A percentile compares a stretch with the other conserved stretches of the same genome.
Conservation (phyloP, 2,888 invertebrate genomes). For the Stratiomys singularior region DNA sequence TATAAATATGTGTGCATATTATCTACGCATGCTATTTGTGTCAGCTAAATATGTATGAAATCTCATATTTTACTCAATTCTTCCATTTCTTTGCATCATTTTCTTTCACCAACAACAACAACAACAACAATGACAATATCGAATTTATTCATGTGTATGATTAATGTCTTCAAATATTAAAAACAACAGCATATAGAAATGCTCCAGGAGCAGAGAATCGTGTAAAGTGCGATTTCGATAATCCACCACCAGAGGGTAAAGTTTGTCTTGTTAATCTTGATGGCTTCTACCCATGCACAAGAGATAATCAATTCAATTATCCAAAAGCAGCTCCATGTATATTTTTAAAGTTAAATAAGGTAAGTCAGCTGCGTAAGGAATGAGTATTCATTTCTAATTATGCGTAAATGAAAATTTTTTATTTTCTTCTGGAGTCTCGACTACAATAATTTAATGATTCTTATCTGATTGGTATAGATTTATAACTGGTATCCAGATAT, state of each 20-base stretch:
- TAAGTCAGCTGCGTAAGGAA: constrained; percentile 61
- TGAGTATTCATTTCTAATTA: background rate
- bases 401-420: background rate
- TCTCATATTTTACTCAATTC: background rate
- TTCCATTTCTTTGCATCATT: background rate
- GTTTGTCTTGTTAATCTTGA: constrained; percentile 84
- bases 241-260: constrained; percentile 72
- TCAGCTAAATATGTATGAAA: background rate
- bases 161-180: background rate
- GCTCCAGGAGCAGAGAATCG: constrained; percentile 63
- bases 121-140: background rate
- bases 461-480: constrained; percentile 71
- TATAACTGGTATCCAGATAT: constrained; percentile 82
- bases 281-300: constrained; percentile 80
- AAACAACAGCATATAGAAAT: constrained; percentile 45
- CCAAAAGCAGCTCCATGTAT: constrained; percentile 91
- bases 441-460: too few relatives aligned
- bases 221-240: constrained; percentile 74
- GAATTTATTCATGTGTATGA: background rate
- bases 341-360: constrained; percentile 96
- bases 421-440: too few relatives aligned
- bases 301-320: constrained; percentile 85
- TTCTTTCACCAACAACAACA: background rate
- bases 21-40: background rate
- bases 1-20: background rate